Base-by-base conservation (phyloP, 2,888 invertebrate species). In the Epinotia ramella region DNA sequence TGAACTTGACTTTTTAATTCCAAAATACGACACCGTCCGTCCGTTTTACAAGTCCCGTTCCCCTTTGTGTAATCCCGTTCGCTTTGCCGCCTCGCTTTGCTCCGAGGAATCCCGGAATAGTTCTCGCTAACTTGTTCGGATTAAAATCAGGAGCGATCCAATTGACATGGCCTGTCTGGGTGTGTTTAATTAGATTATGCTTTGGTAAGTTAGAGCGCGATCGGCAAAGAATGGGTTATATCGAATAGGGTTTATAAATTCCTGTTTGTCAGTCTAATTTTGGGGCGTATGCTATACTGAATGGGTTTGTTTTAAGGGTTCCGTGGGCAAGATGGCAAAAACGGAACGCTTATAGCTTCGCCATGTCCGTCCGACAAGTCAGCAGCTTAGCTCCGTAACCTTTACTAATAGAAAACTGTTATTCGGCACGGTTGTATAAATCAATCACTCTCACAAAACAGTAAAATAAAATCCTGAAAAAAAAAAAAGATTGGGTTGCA, bases 51-150 rank as follows among this genome's bases (percentile, higher is more conserved):
- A 53, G 53, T 53, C n/a, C 3, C 18, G 11, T 46, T 59, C n/a
- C 66, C 56, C 13, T 46, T 73, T 57, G 69, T 24, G 6, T 65
- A 64, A 70, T 62, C 68, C 64, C n/a, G 53, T 62, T 65, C 62
- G 24, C 60, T 67, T 33, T 56, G 20, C 28, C 33, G 66, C 64
- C 65, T 59, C 24, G 7, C 73, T 79, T 84, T 84, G 64, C 81
- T 80, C 80, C 69, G 66, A 84, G 87, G 90, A 83, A 81, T 79
- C 82, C 81, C 73, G 84, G 85, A 89, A 91, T 91, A 89, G 89
- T 90, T 90, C 78, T 79, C 73, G 59, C 82, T 76, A 89, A 89
- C 88, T 89, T 90, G 86, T 87, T 86, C 80, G 79, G 85, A 86
- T 84, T 85, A 84, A 86, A 73, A 73, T 70, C 67, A 71, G 49